A percentile compares a stretch with the other conserved stretches of the same genome.
Conservation (phyloP, 2,888 invertebrate genomes). For the Ophion costatus region DNA sequence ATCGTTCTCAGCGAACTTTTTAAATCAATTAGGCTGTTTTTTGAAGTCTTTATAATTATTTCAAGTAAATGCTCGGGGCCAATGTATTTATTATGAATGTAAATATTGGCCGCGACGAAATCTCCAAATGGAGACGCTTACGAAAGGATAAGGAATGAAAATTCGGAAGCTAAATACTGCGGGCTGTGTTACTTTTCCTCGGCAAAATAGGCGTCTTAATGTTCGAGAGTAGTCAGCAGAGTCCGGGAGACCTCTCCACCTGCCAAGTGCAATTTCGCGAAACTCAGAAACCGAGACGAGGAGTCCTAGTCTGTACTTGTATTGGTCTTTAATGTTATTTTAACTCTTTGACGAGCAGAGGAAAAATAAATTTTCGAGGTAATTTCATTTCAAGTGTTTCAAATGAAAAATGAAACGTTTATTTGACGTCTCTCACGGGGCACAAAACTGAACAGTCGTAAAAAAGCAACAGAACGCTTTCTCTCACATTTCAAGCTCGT, state of each 20-base stretch:
- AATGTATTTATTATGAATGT: no score
- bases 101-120: no score
- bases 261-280: slow-evolving; percentile 42
- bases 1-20: background rate
- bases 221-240: slow-evolving; percentile 19
- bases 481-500: no score
- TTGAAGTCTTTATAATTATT: background rate
- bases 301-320: background rate
- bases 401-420: background rate
- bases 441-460: background rate
- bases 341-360: background rate
- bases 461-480: background rate
- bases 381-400: background rate
- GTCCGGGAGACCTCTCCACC: background rate
- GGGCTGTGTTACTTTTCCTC: slow-evolving; percentile 12
- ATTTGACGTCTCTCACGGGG: background rate
- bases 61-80: background rate
- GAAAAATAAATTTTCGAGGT: background rate
- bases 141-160: background rate
- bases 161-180: slow-evolving; percentile 2
- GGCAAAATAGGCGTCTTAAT: slow-evolving; percentile 19
- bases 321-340: slow-evolving; percentile 25
- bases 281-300: slow-evolving; percentile 9
- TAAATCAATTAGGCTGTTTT: background rate
- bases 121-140: background rate